A percentile compares a stretch with the other conserved stretches of the same genome.
Conservation (phyloP, 2,797 vertebrate genomes). For the Agapornis canus region DNA sequence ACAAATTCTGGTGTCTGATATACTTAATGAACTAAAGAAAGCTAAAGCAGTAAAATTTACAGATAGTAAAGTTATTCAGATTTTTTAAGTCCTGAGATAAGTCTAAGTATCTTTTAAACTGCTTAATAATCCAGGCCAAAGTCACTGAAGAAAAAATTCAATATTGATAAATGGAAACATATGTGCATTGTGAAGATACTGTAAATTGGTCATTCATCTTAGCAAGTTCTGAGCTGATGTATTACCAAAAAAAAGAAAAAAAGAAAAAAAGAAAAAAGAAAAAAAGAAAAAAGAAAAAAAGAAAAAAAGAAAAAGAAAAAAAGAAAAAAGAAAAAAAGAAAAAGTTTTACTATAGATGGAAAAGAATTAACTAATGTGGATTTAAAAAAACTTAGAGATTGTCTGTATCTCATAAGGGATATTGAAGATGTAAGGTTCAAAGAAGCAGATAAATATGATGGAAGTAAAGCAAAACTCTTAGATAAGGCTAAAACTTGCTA, state of each 20-base stretch:
- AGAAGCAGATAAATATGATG: not conserved
- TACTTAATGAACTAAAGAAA: not conserved
- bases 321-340: not conserved
- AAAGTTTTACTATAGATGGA: not conserved
- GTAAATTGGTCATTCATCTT: not conserved
- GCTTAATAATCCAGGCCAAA: not conserved
- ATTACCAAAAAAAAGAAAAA: no score
- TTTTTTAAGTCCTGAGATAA: not conserved
- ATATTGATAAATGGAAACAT: slow-evolving; percentile 30
- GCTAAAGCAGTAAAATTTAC: not conserved
- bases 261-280: no score
- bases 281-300: no score
- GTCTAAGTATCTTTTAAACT: not conserved
- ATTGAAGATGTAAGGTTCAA: not conserved
- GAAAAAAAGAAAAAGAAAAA: no score
- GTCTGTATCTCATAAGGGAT: not conserved
- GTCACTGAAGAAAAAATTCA: not conserved
- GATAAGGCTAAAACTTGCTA: not conserved
- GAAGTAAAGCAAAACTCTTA: not conserved
- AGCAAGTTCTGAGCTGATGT: not conserved
- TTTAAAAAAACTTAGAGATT: not conserved
- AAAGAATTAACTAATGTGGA: not conserved
- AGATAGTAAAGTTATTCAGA: not conserved
- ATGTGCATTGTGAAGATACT: not conserved
- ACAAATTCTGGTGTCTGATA: not conserved